Conservation (phyloP, 2,888 invertebrate genomes). For the Nephrotoma guestfalica region DNA sequence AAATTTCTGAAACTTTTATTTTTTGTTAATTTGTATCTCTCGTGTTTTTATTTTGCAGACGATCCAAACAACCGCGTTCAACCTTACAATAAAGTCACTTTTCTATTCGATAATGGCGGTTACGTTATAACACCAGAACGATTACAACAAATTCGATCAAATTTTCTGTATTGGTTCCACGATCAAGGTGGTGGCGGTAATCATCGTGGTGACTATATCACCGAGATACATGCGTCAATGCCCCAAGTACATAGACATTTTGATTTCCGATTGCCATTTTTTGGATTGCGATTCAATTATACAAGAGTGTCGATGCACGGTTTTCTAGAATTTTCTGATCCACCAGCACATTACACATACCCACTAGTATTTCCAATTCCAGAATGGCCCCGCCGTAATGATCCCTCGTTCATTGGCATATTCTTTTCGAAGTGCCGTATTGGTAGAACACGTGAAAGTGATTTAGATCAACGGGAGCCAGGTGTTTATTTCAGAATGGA, state of each 20-base stretch:
- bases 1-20: too few relatives aligned
- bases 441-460: conserved; percentile 53
- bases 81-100: conserved; percentile 32
- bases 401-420: conserved; percentile 88
- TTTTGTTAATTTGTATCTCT: background rate
- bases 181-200: conserved; percentile 64
- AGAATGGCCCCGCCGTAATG: conserved; percentile 74
- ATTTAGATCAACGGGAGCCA: conserved; percentile 58
- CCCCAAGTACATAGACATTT: conserved; percentile 81
- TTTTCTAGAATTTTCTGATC: conserved; percentile 79
- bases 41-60: background rate
- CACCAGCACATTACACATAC: conserved; percentile 69
- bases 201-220: conserved; percentile 63
- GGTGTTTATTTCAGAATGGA: conserved; percentile 71
- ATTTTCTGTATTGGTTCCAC: conserved; percentile 80
- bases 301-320: conserved; percentile 78
- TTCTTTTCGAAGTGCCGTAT: conserved; percentile 82
- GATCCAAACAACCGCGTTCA: conserved; percentile 33
- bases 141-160: conserved; percentile 50
- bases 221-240: conserved; percentile 66
- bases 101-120: conserved; percentile 38
- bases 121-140: conserved; percentile 53
- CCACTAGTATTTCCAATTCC: conserved; percentile 75
- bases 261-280: conserved; percentile 86
- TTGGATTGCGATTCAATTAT: conserved; percentile 84